Conservation (phyloP, 1,140 invertebrate species). For the Marisa cornuarietis region DNA sequence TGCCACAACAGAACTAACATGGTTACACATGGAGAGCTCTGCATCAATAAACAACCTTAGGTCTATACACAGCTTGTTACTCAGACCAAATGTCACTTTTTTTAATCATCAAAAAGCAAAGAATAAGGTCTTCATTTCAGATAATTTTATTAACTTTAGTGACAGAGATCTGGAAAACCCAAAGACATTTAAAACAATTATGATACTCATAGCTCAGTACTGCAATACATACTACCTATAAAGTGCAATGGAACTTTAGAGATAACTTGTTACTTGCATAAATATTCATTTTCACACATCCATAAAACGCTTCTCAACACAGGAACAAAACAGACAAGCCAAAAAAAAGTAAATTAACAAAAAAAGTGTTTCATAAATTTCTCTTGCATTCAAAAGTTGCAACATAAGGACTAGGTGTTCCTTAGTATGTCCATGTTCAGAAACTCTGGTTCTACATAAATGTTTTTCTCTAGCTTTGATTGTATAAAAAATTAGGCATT, state of each 20-base stretch:
- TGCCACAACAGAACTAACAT: no score
- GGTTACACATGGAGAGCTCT: no score
- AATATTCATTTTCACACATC: slow-evolving; percentile 4
- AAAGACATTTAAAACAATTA: neutral
- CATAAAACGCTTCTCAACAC: neutral
- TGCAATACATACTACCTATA: neutral
- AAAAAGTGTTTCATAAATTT: neutral
- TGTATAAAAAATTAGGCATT: no score
- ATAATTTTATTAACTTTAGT: slow-evolving; percentile 7
- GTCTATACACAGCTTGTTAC: no score
- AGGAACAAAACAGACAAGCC: neutral
- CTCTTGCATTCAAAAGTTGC: no score
- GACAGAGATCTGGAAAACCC: slow-evolving; percentile 12
- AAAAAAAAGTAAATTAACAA: neutral
- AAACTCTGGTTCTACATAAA: no score
- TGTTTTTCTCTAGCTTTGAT: no score
- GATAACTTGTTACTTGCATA: neutral
- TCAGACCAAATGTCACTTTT: neutral
- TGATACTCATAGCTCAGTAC: neutral
- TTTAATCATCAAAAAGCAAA: neutral
- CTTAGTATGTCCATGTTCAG: no score
- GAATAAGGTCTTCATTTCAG: no score
- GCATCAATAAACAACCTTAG: no score
- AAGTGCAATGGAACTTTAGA: neutral
- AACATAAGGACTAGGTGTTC: no score